Base-by-base conservation (phyloP, 2,797 vertebrate species). In the Acanthurus leucopareius region DNA sequence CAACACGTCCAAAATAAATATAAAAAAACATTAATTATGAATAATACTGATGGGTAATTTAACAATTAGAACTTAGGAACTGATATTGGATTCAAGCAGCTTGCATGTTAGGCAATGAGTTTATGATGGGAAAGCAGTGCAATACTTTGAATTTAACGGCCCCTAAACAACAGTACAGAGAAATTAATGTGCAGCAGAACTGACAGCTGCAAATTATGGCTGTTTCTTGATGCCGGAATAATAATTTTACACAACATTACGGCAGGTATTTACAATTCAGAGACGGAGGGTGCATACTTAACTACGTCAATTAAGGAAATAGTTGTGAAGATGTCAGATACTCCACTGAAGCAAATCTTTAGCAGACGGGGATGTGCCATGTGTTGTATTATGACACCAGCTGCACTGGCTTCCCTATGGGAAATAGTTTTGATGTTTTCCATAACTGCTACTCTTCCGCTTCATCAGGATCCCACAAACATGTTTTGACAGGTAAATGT, bases 221-320 rank as follows among this genome's bases (percentile, higher is more conserved):
- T 86, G 83, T 86, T 90, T 88, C 86, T 88, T 82, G 79, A 89
- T 89, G 84, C 70, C 5, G 62, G 88, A 86, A 90, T 90, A 87
- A 92, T 89, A 86, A 93, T 93, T 94, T 91, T 91, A 94, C 91
- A 93, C 91, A 83, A 93, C 92, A 94, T 94, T 94, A 95, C 88
- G 58, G 90, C 84, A 90, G 88, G 88, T 92, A 94, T 86, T 88
- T 90, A 88, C 87, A 82, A 92, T 87, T 85, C 88, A 82, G 86
- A 86, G 79, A 88, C 61, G 86, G 83, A 67, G 83, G 90, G 74
- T 88, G 90, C 90, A 79, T 89, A 85, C 89, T 93, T 94, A 93
- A 94, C 86, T 88, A 86, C 83, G 78, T 93, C 93, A 96, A 96
- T 95, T 95, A 94, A 93, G 84, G 67, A 90, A 89, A 81, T 90